These are phyloP conservation scores for Holcopasites calliopsidis DNA, from an alignment of 1,140 invertebrate species.

Conservation along the genomic window DNA sequence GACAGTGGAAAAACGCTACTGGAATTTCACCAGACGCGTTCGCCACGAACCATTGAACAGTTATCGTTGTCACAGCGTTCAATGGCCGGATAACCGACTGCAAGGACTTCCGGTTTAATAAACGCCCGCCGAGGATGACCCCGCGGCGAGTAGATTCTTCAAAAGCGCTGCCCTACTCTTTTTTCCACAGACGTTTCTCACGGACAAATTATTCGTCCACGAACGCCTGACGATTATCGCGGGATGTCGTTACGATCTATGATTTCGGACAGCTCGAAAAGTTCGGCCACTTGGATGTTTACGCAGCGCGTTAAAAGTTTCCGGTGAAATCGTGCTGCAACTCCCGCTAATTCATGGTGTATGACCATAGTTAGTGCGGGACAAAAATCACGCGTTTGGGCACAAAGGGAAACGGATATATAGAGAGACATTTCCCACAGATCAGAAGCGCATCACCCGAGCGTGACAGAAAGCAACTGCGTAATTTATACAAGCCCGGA, in stretches of 20 bases:
- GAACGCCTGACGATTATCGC: background rate
- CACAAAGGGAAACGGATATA: slow-evolving; percentile 1
- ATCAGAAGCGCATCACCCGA: slow-evolving; percentile 51
- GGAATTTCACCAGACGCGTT: slow-evolving; percentile 63
- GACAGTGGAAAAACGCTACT: slow-evolving; percentile 49
- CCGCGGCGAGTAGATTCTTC: background rate
- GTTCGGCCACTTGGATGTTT: slow-evolving; percentile 42
- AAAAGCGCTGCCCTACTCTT: slow-evolving; percentile 3
- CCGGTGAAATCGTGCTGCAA: slow-evolving; percentile 59
- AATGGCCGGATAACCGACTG: slow-evolving; percentile 56
- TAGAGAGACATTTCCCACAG: slow-evolving; percentile 68
- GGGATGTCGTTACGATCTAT: background rate
- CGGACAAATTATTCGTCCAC: background rate
- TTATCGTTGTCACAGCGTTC: slow-evolving; percentile 57
- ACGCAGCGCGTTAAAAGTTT: slow-evolving; percentile 44
- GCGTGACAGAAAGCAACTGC: slow-evolving; percentile 20
- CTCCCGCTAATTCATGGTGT: slow-evolving; percentile 38
- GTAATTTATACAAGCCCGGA: slow-evolving; percentile 70
- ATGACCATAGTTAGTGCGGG: slow-evolving; percentile 49
- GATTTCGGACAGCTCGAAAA: background rate
- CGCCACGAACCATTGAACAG: slow-evolving; percentile 64
- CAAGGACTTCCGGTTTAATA: slow-evolving; percentile 57
- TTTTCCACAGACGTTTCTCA: background rate
- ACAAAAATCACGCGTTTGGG: background rate
- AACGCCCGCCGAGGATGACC: slow-evolving; percentile 42